phyloP scores from a whole-genome alignment of 2,797 vertebrate species.

The Labeo calbasu region DNA sequence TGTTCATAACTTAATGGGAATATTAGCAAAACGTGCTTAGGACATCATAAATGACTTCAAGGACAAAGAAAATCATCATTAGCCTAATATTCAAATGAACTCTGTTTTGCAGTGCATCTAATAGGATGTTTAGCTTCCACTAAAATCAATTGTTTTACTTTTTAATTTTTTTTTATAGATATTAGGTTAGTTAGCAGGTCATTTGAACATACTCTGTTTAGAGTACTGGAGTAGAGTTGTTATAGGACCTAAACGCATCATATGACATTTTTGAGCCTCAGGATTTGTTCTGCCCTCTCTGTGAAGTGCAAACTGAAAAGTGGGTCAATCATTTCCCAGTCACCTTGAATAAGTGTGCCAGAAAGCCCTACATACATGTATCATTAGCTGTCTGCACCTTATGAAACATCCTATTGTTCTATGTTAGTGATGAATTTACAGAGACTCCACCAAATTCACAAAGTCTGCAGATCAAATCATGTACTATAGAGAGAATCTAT shows the following conservation, averaged over 20 bases:
- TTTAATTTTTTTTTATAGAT: not conserved
- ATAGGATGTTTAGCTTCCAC: not conserved
- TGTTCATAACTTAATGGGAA: not conserved
- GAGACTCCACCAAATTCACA: not conserved
- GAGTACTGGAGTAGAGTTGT: not conserved
- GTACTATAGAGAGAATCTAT: not conserved
- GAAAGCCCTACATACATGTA: not conserved
- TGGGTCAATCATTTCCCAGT: slow-evolving; percentile 70
- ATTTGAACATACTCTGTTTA: not conserved
- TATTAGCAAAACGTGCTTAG: not conserved
- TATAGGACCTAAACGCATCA: not conserved
- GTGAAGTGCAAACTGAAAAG: slow-evolving; percentile 37
- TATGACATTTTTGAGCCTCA: not conserved
- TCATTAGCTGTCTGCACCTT: not conserved
- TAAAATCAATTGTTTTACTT: not conserved
- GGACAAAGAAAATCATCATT: not conserved
- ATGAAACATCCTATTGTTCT: not conserved
- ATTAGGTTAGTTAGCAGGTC: not conserved
- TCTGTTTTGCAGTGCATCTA: not conserved
- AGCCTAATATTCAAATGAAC: not conserved
- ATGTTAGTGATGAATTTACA: not conserved
- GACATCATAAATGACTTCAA: not conserved
- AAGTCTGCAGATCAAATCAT: not conserved
- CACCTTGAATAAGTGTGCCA: slow-evolving; percentile 38
- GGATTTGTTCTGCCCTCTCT: slow-evolving; percentile 4